Base-by-base conservation (phyloP, 2,888 invertebrate genomes). In the Leptopilina drosophilae region DNA sequence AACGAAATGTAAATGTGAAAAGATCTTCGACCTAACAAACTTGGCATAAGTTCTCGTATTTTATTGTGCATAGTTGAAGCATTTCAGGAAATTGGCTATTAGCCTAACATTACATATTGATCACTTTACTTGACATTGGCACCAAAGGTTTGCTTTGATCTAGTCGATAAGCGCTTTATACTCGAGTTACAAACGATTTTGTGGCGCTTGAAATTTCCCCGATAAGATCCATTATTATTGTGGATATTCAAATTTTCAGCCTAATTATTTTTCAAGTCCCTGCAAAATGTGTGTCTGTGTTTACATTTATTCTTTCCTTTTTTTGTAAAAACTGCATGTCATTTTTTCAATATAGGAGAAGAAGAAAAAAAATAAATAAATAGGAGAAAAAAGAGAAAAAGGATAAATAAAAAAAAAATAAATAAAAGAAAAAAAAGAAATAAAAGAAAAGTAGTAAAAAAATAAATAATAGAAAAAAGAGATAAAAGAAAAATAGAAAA, bases 101-200 rank as follows among this genome's bases (percentile, higher is more conserved):
- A 49, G 53, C 69, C 69, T 69, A 53, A 69, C 33, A 69, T 69
- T 69, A 53, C 53, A 69, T 69, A 69, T 69, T 49, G 53, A 69
- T 69, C 69, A 53, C 49, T 8, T 26, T 26, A 69, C 14, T 49
- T 14, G 69, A 69, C 69, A 69, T 69, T 69, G 53, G 69, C 69
- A 69, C 53, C 69, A 8, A 69, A 53, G 49, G 26, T 62, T 49
- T 69, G 53, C 53, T 53, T 69, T 69, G 14, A 12, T 53, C 49
- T 46, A 67, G 15, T 12, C 49, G 69, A 69, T 26, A 26, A 69
- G 20, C 53, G 53, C 49, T 67, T 53, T 69, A 33, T 42, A 53
- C 12, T 56, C 15, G 20, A n/a, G 15, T 20, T 53, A 56, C 56
- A 73, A 73, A 33, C 56, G 26, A 73, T 56, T 73, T 73, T 62